Percentiles rank a stretch among this genome's conserved stretches.
These are phyloP conservation scores for Murina feae DNA, from an alignment of 2,113 vertebrate genomes.

Conservation along the genomic window DNA sequence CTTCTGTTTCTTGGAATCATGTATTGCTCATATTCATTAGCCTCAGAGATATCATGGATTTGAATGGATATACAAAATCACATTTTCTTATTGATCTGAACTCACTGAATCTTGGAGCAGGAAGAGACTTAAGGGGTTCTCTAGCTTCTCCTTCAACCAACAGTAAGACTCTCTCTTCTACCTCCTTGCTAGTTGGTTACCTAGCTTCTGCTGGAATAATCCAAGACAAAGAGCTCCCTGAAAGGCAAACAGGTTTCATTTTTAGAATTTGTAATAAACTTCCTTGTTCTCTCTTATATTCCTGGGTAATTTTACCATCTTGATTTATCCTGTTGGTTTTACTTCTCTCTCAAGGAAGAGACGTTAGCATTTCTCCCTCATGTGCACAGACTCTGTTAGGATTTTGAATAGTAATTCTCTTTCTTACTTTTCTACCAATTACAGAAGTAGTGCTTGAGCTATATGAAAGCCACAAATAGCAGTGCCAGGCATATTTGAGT, in stretches of 20 bases:
- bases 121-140: background rate
- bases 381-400: background rate
- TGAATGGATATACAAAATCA: background rate
- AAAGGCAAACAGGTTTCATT: background rate
- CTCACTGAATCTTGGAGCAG: background rate
- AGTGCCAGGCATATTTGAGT: background rate
- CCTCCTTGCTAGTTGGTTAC: background rate
- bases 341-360: background rate
- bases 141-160: background rate
- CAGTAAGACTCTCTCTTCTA: background rate
- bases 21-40: background rate
- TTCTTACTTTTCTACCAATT: background rate
- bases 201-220: background rate
- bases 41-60: background rate
- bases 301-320: background rate
- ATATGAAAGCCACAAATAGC: background rate
- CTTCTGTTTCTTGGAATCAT: background rate
- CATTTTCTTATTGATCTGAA: background rate
- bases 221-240: background rate
- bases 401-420: background rate
- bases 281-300: background rate
- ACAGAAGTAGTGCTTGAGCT: background rate
- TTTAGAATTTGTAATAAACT: background rate
- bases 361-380: background rate
- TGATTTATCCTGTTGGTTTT: background rate